These are phyloP conservation scores for Pagetopsis macropterus DNA, from an alignment of 2,797 vertebrate genomes.

Conservation along the genomic window DNA sequence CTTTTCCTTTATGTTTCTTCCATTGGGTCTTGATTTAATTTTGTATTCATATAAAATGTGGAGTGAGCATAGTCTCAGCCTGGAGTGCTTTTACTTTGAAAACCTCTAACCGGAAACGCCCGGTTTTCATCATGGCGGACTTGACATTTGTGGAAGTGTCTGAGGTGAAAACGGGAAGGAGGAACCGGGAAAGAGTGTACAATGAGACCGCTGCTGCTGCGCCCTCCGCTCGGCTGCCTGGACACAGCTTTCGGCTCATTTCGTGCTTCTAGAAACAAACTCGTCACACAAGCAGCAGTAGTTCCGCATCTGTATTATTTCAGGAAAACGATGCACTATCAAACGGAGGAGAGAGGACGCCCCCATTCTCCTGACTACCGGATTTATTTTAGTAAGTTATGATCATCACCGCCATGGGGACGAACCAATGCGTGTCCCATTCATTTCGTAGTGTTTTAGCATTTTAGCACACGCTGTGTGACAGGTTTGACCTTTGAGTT, in stretches of 20 bases:
- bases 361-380: slow-evolving; percentile 86
- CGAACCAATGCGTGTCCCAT: background rate
- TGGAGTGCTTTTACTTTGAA: slow-evolving; percentile 55
- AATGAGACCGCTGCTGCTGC: slow-evolving; percentile 64
- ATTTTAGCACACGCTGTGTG: background rate
- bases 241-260: slow-evolving; percentile 35
- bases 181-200: slow-evolving; percentile 45
- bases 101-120: background rate
- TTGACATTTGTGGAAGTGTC: background rate
- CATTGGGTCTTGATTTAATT: background rate
- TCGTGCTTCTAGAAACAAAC: slow-evolving; percentile 42
- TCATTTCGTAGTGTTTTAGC: background rate
- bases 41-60: background rate
- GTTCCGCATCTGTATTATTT: slow-evolving; percentile 13
- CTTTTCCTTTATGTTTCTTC: background rate
- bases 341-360: slow-evolving; percentile 87
- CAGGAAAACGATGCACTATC: slow-evolving; percentile 83
- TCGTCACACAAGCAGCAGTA: slow-evolving; percentile 56
- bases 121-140: accelerated
- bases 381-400: slow-evolving; percentile 94
- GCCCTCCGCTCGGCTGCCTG: slow-evolving; percentile 43
- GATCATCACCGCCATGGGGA: background rate
- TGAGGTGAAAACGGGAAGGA: slow-evolving; percentile 53
- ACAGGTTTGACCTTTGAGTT: slow-evolving; percentile 38
- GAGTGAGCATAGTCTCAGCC: background rate